Evolutionary conservation across 2,888 invertebrate species (phyloP).

Genomic region (Camptogramma bilineatum): DNA sequence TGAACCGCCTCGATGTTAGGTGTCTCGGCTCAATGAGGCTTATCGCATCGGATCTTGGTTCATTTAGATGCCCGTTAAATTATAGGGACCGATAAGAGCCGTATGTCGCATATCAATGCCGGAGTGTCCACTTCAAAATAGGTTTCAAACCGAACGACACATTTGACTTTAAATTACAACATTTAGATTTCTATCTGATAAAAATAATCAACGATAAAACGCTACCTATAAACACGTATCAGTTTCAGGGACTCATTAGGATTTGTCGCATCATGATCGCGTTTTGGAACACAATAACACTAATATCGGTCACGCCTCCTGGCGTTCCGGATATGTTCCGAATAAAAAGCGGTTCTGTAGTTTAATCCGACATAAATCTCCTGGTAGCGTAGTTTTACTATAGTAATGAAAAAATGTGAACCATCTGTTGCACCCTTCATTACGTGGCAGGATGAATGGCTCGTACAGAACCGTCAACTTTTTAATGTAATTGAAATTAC

Average conservation of each 20-base stretch:
- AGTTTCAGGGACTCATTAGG: constrained; percentile 32
- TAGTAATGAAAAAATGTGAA: constrained; percentile 81
- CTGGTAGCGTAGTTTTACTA: constrained; percentile 71
- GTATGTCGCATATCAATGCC: constrained; percentile 73
- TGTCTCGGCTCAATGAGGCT: constrained; percentile 75
- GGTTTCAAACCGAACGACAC: constrained; percentile 67
- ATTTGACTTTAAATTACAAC: constrained; percentile 70
- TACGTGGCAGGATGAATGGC: constrained; percentile 73
- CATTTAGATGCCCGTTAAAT: constrained; percentile 83
- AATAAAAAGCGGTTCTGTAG: constrained; percentile 75
- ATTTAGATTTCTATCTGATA: constrained; percentile 73
- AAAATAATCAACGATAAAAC: constrained; percentile 61
- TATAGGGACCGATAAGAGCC: constrained; percentile 76
- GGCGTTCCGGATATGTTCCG: constrained; percentile 75
- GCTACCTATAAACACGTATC: constrained; percentile 49
- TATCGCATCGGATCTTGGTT: constrained; percentile 81
- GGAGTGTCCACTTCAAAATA: constrained; percentile 61
- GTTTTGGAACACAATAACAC: constrained; percentile 69
- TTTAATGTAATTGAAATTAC: constrained; percentile 83
- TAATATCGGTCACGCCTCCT: constrained; percentile 74
- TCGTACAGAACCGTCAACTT: constrained; percentile 76
- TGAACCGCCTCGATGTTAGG: constrained; percentile 69
- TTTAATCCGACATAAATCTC: constrained; percentile 83
- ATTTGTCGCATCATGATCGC: constrained; percentile 47
- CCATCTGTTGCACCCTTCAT: constrained; percentile 85